These are phyloP conservation scores for Catostomus latipinnis DNA, from an alignment of 2,797 vertebrate genomes.

Conservation along the genomic window DNA sequence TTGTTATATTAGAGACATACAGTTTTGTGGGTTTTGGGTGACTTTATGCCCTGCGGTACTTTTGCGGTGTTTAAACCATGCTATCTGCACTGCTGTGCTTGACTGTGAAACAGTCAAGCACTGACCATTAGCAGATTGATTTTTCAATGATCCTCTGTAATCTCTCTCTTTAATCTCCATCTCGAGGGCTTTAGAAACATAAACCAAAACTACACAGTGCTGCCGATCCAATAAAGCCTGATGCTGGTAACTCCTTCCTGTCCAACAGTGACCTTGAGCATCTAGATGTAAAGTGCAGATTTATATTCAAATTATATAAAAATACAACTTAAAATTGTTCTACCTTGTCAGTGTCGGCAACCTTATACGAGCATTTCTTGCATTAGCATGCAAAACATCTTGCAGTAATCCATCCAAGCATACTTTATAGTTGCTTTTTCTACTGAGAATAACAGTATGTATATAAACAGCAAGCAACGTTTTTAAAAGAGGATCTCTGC, in stretches of 20 bases:
- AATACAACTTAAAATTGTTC: too few relatives aligned
- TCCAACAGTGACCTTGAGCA: background rate
- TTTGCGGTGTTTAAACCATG: background rate
- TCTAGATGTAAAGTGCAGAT: background rate
- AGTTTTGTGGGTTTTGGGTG: background rate
- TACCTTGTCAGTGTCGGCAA: too few relatives aligned
- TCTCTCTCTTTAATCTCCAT: slow-evolving; percentile 38
- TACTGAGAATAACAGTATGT: too few relatives aligned
- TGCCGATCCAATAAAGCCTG: slow-evolving; percentile 1
- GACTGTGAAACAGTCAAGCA: background rate
- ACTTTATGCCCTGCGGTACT: background rate
- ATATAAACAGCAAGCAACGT: too few relatives aligned
- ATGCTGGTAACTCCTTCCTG: background rate
- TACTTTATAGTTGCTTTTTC: too few relatives aligned
- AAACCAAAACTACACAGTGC: slow-evolving; percentile 23
- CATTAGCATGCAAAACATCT: too few relatives aligned
- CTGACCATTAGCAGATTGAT: slow-evolving; percentile 39
- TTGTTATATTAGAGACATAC: background rate
- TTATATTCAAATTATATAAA: slow-evolving; percentile 7
- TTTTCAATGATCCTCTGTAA: slow-evolving; percentile 22
- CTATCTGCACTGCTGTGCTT: background rate
- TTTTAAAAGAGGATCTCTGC: too few relatives aligned
- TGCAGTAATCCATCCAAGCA: too few relatives aligned
- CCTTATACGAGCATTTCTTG: too few relatives aligned
- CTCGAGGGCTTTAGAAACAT: slow-evolving; percentile 28